These are phyloP conservation scores for Hymenopus coronatus DNA, from an alignment of 2,888 invertebrate species.

Conservation along the genomic window DNA sequence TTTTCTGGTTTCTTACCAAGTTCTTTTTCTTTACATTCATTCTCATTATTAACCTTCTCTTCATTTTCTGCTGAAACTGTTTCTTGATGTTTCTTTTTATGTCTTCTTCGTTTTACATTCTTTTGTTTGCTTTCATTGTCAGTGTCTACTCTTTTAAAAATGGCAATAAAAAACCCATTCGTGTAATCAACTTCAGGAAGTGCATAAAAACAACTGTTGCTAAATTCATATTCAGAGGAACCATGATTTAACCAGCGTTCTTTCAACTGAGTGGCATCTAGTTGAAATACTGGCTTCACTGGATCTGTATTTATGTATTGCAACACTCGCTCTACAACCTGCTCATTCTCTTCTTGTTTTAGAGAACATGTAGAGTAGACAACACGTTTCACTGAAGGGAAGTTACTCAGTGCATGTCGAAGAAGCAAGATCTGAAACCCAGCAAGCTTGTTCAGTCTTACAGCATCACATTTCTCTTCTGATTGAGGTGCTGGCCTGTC, in stretches of 20 bases:
- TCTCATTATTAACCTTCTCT: conserved; percentile 31
- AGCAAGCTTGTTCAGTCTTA: conserved; percentile 64
- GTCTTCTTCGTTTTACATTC: conserved; percentile 22
- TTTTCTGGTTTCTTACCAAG: background rate
- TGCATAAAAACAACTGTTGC: conserved; percentile 74
- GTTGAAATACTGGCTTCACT: conserved; percentile 48
- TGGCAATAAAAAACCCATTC: conserved; percentile 93
- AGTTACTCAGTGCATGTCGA: conserved; percentile 77
- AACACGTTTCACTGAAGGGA: conserved; percentile 79
- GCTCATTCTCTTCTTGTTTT: conserved; percentile 87
- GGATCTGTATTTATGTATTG: conserved; percentile 40
- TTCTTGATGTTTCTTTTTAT: conserved; percentile 26
- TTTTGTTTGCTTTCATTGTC: background rate
- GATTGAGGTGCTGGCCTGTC: conserved; percentile 46
- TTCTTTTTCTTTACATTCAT: conserved; percentile 30
- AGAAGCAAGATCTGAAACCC: conserved; percentile 80
- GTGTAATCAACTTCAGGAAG: conserved; percentile 73
- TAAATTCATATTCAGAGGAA: conserved; percentile 62
- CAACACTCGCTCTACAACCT: conserved; percentile 74
- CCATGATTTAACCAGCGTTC: conserved; percentile 69
- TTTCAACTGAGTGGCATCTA: conserved; percentile 58
- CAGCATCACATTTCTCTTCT: conserved; percentile 49
- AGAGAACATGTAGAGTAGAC: conserved; percentile 97
- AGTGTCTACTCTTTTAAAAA: conserved; percentile 60
- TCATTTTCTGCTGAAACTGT: conserved; percentile 17